A percentile compares a stretch with the other conserved stretches of the same genome.
Evolutionary conservation across 2,888 invertebrate genomes (phyloP).

Genomic region (Rhaphigaster nebulosa): DNA sequence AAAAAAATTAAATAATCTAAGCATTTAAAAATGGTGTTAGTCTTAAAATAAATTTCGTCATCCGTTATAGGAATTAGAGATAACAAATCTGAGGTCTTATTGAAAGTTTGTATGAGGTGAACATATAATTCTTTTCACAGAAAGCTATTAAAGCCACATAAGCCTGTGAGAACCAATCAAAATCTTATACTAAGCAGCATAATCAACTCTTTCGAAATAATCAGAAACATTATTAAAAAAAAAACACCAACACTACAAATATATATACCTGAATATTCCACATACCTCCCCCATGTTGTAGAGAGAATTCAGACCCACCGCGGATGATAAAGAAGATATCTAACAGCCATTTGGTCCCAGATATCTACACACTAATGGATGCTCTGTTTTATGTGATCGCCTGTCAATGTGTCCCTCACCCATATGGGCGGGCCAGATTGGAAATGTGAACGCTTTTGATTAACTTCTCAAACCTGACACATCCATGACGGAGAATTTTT

Average conservation of each 20-base stretch:
- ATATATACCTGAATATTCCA: background rate
- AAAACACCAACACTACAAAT: background rate
- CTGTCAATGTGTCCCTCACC: background rate
- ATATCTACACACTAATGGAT: conserved; percentile 6
- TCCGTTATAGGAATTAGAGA: too few relatives aligned
- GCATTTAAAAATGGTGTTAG: too few relatives aligned
- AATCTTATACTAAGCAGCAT: too few relatives aligned
- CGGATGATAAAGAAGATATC: background rate
- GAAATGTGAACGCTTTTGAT: background rate
- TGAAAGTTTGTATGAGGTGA: too few relatives aligned
- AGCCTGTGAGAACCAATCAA: too few relatives aligned
- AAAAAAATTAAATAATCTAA: too few relatives aligned
- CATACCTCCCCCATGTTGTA: background rate
- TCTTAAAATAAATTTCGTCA: too few relatives aligned
- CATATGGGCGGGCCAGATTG: background rate
- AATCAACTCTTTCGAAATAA: background rate
- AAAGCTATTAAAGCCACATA: too few relatives aligned
- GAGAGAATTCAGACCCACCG: background rate
- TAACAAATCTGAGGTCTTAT: too few relatives aligned
- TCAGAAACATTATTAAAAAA: background rate
- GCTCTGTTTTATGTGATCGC: conserved; percentile 15
- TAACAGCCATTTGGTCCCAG: background rate
- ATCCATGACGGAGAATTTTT: background rate
- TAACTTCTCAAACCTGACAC: background rate
- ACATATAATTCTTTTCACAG: too few relatives aligned